Evolutionary conservation across 2,888 invertebrate genomes (phyloP).

Genomic region (Lycia hirtaria): DNA sequence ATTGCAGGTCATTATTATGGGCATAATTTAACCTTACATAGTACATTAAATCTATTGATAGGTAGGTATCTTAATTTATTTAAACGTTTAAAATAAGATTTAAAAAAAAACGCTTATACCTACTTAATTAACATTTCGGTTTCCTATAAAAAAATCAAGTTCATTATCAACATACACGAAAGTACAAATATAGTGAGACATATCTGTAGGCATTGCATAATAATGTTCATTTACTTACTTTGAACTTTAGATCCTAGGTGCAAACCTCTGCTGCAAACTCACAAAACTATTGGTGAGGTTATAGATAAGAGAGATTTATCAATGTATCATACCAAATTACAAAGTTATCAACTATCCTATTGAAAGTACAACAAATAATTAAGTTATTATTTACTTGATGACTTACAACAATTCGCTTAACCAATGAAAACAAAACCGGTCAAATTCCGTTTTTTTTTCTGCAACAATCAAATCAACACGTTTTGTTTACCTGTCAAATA

Average conservation of each 20-base stretch:
- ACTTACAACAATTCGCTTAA: neutral
- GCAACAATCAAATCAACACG: no score
- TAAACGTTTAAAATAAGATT: no score
- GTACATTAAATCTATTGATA: no score
- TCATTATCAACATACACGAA: neutral
- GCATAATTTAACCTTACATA: no score
- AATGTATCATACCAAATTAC: neutral
- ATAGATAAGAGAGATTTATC: neutral
- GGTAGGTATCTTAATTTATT: no score
- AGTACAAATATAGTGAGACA: conserved; percentile 19
- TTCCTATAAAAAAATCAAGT: neutral
- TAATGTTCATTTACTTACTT: conserved; percentile 42
- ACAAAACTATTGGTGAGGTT: conserved; percentile 23
- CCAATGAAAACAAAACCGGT: neutral
- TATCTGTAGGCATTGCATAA: conserved; percentile 35
- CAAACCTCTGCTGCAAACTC: conserved; percentile 9
- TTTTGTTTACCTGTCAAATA: conserved; percentile 4
- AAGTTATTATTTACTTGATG: no score
- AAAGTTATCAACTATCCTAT: neutral
- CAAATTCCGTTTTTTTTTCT: neutral
- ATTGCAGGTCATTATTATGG: no score
- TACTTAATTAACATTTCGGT: no score
- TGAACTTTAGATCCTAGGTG: conserved; percentile 37
- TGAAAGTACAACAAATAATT: no score
- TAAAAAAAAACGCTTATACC: no score